These are phyloP conservation scores for Gymnoscelis rufifasciata DNA, from an alignment of 2,888 invertebrate genomes.

Conservation along the genomic window DNA sequence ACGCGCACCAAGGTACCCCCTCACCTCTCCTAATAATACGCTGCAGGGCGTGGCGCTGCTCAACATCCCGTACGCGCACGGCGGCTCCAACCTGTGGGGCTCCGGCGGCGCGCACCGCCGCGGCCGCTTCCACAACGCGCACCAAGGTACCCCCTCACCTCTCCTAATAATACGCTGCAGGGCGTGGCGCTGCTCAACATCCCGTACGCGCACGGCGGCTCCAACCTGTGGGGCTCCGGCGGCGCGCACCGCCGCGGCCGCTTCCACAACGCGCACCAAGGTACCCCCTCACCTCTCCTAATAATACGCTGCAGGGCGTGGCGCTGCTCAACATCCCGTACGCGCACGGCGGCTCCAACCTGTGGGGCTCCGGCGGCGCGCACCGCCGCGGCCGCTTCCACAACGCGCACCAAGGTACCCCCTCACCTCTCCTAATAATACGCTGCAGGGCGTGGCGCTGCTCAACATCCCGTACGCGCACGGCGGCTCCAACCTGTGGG, in stretches of 20 bases:
- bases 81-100: conserved; percentile 98
- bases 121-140: conserved; percentile 82
- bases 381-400: conserved; percentile 71
- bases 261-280: conserved; percentile 90
- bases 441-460: conserved; percentile 95
- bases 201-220: conserved; percentile 97
- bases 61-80: conserved; percentile 98
- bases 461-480: conserved; percentile 98
- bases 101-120: conserved; percentile 73
- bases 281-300: no score
- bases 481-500: conserved; percentile 98
- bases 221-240: conserved; percentile 94
- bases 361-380: conserved; percentile 89
- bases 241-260: conserved; percentile 60
- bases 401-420: conserved; percentile 94
- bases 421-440: no score
- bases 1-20: conserved; percentile 96
- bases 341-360: conserved; percentile 97
- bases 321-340: conserved; percentile 98
- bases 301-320: conserved; percentile 96
- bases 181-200: conserved; percentile 98
- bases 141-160: no score
- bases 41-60: conserved; percentile 96
- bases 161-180: no score
- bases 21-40: no score